phyloP scores from a whole-genome alignment of 1,140 invertebrate genomes.

The Melanaphis sacchari region DNA sequence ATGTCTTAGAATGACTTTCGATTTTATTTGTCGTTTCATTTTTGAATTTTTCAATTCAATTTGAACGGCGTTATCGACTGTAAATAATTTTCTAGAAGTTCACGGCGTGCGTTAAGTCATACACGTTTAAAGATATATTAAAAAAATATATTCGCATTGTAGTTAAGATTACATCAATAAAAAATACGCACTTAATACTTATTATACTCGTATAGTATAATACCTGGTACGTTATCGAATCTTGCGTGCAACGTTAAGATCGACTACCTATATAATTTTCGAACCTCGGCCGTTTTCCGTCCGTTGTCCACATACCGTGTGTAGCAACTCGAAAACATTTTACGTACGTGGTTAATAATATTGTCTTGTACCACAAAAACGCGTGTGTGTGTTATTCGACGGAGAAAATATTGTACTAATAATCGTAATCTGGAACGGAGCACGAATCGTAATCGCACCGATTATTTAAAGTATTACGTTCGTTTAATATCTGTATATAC shows the following conservation, averaged over 20 bases:
- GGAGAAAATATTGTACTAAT: background rate
- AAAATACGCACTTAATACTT: background rate
- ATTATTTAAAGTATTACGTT: background rate
- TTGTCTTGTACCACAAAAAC: too few species aligned
- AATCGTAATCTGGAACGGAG: background rate
- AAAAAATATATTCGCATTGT: background rate
- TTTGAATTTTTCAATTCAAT: background rate
- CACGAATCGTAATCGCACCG: background rate
- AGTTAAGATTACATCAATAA: background rate
- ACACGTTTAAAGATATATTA: too few species aligned
- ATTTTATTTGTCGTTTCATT: background rate
- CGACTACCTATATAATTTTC: too few species aligned
- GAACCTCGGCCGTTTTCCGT: background rate
- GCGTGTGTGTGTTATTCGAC: background rate
- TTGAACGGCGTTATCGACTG: background rate
- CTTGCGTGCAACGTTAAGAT: background rate
- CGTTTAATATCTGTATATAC: background rate
- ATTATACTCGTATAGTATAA: too few species aligned
- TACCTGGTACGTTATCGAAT: background rate
- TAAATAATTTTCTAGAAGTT: background rate
- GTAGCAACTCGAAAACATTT: background rate
- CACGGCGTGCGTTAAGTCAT: too few species aligned
- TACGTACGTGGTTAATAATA: background rate
- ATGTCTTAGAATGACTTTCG: background rate
- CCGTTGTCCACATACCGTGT: background rate